These are phyloP conservation scores for Indicator maculatus DNA, from an alignment of 2,113 vertebrate species.

Conservation along the genomic window DNA sequence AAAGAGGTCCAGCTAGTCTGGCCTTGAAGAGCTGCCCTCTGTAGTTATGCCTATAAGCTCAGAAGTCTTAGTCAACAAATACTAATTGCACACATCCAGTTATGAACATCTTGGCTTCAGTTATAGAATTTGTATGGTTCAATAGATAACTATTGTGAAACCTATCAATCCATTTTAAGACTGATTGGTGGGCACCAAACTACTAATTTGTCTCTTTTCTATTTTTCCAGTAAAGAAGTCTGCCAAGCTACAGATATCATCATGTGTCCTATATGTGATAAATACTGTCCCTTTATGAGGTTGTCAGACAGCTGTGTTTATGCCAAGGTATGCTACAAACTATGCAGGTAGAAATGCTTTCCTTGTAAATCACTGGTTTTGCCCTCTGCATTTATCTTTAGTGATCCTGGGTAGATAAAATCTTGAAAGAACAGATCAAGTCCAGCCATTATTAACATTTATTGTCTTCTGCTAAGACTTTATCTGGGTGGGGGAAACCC, in stretches of 20 bases:
- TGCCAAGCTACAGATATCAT: conserved; percentile 91
- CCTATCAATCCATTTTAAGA: not conserved
- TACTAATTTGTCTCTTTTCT: conserved; percentile 42
- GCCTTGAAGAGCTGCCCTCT: not conserved
- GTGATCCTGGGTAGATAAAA: not conserved
- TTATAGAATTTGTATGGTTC: not conserved
- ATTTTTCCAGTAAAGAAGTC: conserved; percentile 92
- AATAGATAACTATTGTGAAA: not conserved
- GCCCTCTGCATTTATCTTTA: not conserved
- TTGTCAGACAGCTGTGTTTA: conserved; percentile 94
- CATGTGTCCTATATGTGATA: conserved; percentile 97
- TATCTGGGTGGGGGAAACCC: too few species aligned
- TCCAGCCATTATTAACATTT: not conserved
- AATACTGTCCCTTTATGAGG: conserved; percentile 95
- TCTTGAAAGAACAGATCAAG: not conserved
- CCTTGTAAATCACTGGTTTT: not conserved
- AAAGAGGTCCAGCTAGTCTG: not conserved
- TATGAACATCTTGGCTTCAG: not conserved
- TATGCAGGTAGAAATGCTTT: not conserved
- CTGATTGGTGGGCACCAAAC: not conserved
- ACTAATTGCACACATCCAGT: not conserved
- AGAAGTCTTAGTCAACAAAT: not conserved
- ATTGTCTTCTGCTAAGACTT: not conserved
- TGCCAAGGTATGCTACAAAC: conserved; percentile 80
- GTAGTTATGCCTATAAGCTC: not conserved